Base-by-base conservation (phyloP, 2,797 vertebrate species). In the Mormyrops attenuatus region DNA sequence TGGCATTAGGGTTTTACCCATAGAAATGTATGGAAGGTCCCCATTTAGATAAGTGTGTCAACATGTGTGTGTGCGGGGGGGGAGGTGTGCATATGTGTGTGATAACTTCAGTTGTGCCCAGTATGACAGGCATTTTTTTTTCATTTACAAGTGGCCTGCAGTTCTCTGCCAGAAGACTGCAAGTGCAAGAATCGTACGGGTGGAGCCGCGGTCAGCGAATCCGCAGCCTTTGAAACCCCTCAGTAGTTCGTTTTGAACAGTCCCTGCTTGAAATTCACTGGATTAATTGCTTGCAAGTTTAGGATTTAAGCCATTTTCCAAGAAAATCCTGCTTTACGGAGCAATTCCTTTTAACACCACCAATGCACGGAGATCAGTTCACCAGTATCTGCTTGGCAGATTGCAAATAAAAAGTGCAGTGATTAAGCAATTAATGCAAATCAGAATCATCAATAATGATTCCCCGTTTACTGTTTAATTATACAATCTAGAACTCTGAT, bases 391-490 rank as follows among this genome's bases (percentile, higher is more conserved):
- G 34, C 30, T 77, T 5, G 6, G 34, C 69, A 38, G 63, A 66
- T 66, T 3, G 0, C 9, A 8, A 6, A 66, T 66, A 13, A 6
- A 66, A 66, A 66, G 9, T 30, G n/a, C 7, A 11, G 41, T 3
- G 13, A 77, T 94, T 93, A 85, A 93, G 92, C 94, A 95, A 94
- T 95, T 95, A 93, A 94, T 93, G 93, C 92, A 95, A 93, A 94
- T 93, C 93, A 94, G 94, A 95, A 95, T 95, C 93, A 93, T 90
- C 90, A 92, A 91, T 94, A 95, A 96, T 95, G 95, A 95, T 96
- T 95, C 96, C 94, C 94, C 95, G 93, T 96, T 95, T 95, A 95
- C 94, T 90, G 93, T 95, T 96, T 95, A 95, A 96, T 95, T 95
- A 93, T 92, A 92, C 96, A 94, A 95, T 94, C 94, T 95, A 94